phyloP scores from a whole-genome alignment of 1,140 invertebrate genomes.

The Rhagoletis zephyria region DNA sequence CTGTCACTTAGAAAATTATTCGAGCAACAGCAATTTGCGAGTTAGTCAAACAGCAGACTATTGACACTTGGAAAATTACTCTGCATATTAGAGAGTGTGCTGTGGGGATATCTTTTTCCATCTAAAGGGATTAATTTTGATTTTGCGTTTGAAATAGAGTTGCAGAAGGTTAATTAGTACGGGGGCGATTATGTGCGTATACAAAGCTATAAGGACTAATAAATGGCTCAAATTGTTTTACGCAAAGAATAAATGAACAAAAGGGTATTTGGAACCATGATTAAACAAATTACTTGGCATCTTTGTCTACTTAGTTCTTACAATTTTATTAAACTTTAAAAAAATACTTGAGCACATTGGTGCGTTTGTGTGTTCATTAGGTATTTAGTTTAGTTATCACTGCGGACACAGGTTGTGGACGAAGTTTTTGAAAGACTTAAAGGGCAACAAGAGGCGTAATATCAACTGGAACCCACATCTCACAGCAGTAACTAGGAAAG shows the following conservation, averaged over 20 bases:
- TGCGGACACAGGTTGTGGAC: no score
- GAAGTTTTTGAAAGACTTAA: no score
- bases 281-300: not conserved
- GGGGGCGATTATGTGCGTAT: not conserved
- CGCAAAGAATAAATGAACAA: no score
- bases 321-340: no score
- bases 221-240: not conserved
- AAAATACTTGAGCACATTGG: no score
- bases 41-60: not conserved
- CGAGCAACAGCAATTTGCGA: not conserved
- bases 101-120: not conserved
- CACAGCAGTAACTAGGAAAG: no score
- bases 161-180: not conserved
- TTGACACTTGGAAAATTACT: not conserved
- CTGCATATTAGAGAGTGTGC: not conserved
- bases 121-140: not conserved
- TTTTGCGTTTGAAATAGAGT: not conserved
- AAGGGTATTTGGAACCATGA: no score
- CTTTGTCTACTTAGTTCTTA: no score
- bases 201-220: not conserved
- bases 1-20: slow-evolving; percentile 28
- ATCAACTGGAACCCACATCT: no score
- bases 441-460: no score
- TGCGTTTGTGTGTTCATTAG: no score
- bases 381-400: no score